These are phyloP conservation scores for Anarrhichthys ocellatus DNA, from an alignment of 2,113 vertebrate genomes.

Conservation along the genomic window DNA sequence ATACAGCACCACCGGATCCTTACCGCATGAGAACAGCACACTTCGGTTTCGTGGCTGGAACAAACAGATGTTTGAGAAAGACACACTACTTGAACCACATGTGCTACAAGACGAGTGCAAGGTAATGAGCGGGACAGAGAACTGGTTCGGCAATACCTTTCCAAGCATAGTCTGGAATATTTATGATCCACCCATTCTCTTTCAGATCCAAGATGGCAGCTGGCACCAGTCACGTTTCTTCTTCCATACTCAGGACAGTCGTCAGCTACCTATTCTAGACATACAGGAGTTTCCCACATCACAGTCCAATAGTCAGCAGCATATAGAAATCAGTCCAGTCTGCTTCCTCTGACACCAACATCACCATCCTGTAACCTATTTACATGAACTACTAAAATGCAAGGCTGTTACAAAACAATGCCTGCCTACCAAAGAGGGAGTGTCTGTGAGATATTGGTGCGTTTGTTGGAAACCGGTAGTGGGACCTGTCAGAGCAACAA, in stretches of 20 bases:
- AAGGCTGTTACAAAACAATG: constrained; percentile 27
- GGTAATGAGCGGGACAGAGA: constrained; percentile 80
- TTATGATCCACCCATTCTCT: constrained; percentile 44
- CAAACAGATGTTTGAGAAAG: constrained; percentile 90
- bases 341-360: constrained; percentile 90
- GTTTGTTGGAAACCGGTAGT: constrained; percentile 13
- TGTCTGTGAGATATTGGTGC: constrained; percentile 18
- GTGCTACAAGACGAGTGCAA: constrained; percentile 92
- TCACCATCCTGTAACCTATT: constrained; percentile 19
- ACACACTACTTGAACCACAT: constrained; percentile 88
- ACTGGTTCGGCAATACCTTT: background rate
- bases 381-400: constrained; percentile 55
- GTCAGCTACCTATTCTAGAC: constrained; percentile 91
- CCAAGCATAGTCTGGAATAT: background rate
- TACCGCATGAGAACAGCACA: constrained; percentile 55
- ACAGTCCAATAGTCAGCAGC: constrained; percentile 80
- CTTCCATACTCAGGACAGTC: constrained; percentile 92
- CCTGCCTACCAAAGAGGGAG: constrained; percentile 53
- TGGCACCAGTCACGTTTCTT: constrained; percentile 92
- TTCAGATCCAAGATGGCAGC: constrained; percentile 94
- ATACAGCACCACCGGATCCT: constrained; percentile 45
- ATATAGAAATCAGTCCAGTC: constrained; percentile 90
- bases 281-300: constrained; percentile 83
- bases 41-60: constrained; percentile 94
- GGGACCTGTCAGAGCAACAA: constrained; percentile 43